These are phyloP conservation scores for Panagrolaimus sp. DNA, from an alignment of 1,140 invertebrate genomes.

Conservation along the genomic window DNA sequence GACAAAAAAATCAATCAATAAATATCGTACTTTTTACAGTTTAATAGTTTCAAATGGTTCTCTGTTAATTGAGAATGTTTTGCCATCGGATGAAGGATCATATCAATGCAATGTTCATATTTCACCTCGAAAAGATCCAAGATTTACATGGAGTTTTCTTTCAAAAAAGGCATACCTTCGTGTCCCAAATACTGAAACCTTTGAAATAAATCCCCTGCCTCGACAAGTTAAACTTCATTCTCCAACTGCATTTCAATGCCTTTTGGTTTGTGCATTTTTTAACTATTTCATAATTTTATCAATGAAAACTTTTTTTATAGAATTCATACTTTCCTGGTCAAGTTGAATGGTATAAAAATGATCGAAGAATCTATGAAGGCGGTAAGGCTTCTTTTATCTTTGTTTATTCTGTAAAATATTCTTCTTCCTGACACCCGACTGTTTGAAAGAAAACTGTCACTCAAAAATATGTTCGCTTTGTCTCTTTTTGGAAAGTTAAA, in stretches of 20 bases:
- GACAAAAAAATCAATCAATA: too few species aligned
- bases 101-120: constrained; percentile 40
- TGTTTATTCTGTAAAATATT: too few species aligned
- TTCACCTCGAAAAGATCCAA: constrained; percentile 6
- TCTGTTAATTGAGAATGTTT: constrained; percentile 27
- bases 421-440: too few species aligned
- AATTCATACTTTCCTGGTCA: constrained; percentile 30
- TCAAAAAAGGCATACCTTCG: constrained; percentile 30
- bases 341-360: constrained; percentile 42
- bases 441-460: too few species aligned
- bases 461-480: too few species aligned
- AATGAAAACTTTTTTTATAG: constrained; percentile 29
- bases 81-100: constrained; percentile 33
- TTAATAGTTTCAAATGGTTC: constrained; percentile 10
- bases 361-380: constrained; percentile 24
- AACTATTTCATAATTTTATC: constrained; percentile 9
- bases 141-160: constrained; percentile 32
- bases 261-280: constrained; percentile 26
- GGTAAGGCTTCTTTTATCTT: constrained; percentile 36
- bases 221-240: constrained; percentile 37
- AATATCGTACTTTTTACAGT: not conserved
- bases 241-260: constrained; percentile 32
- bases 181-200: constrained; percentile 23
- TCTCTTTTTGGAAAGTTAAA: too few species aligned
- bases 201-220: constrained; percentile 33